These are phyloP conservation scores for Psettodes erumei DNA, from an alignment of 2,113 vertebrate genomes.

Conservation along the genomic window DNA sequence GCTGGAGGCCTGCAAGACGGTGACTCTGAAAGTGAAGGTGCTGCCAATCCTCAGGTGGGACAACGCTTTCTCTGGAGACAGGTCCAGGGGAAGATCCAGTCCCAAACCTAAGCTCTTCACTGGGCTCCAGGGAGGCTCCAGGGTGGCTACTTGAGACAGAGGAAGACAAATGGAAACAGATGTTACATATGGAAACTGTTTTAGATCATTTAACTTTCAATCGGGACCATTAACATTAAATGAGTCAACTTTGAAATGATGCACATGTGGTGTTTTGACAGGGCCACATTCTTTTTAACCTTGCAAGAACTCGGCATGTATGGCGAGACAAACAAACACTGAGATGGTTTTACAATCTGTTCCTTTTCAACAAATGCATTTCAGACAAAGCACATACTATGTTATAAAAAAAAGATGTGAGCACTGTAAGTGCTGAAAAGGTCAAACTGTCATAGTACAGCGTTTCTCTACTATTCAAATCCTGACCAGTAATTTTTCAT, in stretches of 20 bases:
- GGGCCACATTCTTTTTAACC: no score
- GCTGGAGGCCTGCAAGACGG: conserved; percentile 96
- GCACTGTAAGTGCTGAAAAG: no score
- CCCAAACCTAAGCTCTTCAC: conserved; percentile 66
- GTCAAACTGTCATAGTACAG: neutral
- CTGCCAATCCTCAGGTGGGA: conserved; percentile 92
- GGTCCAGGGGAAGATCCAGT: conserved; percentile 83
- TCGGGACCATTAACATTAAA: neutral
- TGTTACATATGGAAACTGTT: neutral
- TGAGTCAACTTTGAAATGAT: neutral
- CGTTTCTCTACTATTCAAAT: neutral
- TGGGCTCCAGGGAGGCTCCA: conserved; percentile 80
- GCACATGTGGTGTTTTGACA: neutral
- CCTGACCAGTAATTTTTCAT: no score
- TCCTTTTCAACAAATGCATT: neutral
- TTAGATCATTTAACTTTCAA: neutral
- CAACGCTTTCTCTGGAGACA: conserved; percentile 83
- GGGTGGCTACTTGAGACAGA: conserved; percentile 63
- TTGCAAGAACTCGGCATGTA: neutral
- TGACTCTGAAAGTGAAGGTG: conserved; percentile 97
- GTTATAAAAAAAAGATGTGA: no score
- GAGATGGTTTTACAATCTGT: neutral
- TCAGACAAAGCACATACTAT: neutral
- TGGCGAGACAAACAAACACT: neutral
- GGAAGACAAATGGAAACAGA: neutral